Evolutionary conservation across 2,888 invertebrate genomes (phyloP).

Genomic region (Aquatica leii): DNA sequence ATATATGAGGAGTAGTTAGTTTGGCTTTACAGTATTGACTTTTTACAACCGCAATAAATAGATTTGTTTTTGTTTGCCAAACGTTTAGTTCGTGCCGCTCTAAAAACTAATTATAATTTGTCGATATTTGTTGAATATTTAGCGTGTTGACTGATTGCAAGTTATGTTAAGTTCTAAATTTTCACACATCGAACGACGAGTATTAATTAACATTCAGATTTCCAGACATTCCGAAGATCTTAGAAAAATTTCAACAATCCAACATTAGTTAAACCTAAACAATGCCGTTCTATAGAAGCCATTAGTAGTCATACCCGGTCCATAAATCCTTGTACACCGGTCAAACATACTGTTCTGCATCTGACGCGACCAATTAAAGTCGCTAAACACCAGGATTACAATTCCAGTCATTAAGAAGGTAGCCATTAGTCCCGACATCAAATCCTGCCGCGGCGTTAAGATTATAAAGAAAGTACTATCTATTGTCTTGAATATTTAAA

Average conservation of each 20-base stretch:
- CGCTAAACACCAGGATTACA: slow-evolving; percentile 52
- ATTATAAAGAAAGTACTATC: slow-evolving; percentile 4
- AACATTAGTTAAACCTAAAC: slow-evolving; percentile 32
- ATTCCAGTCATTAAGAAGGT: slow-evolving; percentile 47
- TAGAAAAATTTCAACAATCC: slow-evolving; percentile 38
- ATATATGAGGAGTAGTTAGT: slow-evolving; percentile 12
- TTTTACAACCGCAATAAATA: slow-evolving; percentile 5
- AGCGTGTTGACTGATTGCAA: no score
- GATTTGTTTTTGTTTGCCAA: background rate
- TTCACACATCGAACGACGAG: slow-evolving; percentile 20
- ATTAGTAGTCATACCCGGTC: slow-evolving; percentile 48
- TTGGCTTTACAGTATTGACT: slow-evolving; percentile 5
- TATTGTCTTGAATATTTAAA: background rate
- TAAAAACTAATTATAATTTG: no score
- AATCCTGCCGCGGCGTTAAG: slow-evolving; percentile 47
- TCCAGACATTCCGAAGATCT: slow-evolving; percentile 29
- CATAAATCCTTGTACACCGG: slow-evolving; percentile 49
- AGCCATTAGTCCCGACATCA: slow-evolving; percentile 46
- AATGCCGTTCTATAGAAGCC: slow-evolving; percentile 53
- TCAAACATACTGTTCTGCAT: slow-evolving; percentile 43
- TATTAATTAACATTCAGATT: slow-evolving; percentile 40
- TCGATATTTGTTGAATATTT: no score
- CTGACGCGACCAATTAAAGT: slow-evolving; percentile 52
- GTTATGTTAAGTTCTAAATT: background rate
- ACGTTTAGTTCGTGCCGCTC: no score